Conservation (phyloP, 1,140 invertebrate genomes). For the Eciton burchellii region DNA sequence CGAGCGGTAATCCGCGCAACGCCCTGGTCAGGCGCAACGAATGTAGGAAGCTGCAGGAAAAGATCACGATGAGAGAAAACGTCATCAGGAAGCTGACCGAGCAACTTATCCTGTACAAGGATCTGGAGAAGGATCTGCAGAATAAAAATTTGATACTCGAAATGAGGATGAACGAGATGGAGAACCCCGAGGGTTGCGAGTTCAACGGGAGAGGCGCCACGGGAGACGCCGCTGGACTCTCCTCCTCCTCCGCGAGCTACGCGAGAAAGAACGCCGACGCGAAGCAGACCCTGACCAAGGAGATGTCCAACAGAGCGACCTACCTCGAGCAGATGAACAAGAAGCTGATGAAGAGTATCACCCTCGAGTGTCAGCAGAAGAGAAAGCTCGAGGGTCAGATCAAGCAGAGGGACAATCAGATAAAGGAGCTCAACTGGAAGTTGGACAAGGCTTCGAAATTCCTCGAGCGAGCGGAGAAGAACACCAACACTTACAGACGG, state of each 20-base stretch:
- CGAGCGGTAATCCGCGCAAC: too few relatives aligned
- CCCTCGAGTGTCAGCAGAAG: conserved; percentile 74
- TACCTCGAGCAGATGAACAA: conserved; percentile 79
- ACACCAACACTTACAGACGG: conserved; percentile 78
- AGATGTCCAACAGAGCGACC: conserved; percentile 74
- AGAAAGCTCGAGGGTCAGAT: conserved; percentile 78
- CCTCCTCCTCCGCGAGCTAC: not conserved
- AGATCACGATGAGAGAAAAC: conserved; percentile 75
- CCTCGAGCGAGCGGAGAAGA: conserved; percentile 82
- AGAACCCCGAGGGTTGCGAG: conserved; percentile 62
- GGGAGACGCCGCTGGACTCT: too few relatives aligned
- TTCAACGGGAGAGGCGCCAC: conserved; percentile 51
- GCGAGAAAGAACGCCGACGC: conserved; percentile 56
- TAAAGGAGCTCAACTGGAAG: conserved; percentile 84
- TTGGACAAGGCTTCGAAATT: conserved; percentile 82
- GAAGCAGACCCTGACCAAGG: conserved; percentile 70
- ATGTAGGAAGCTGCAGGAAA: conserved; percentile 66
- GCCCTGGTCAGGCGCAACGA: too few relatives aligned
- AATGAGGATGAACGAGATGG: conserved; percentile 68
- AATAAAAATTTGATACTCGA: conserved; percentile 66
- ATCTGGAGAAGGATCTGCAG: conserved; percentile 69
- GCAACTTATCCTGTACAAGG: conserved; percentile 77
- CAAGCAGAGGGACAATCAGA: conserved; percentile 77
- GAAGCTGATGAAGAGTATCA: conserved; percentile 77
- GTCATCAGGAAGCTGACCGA: conserved; percentile 76